phyloP scores from a whole-genome alignment of 92 coral and sea anemone genomes.

The Porites lobata region DNA sequence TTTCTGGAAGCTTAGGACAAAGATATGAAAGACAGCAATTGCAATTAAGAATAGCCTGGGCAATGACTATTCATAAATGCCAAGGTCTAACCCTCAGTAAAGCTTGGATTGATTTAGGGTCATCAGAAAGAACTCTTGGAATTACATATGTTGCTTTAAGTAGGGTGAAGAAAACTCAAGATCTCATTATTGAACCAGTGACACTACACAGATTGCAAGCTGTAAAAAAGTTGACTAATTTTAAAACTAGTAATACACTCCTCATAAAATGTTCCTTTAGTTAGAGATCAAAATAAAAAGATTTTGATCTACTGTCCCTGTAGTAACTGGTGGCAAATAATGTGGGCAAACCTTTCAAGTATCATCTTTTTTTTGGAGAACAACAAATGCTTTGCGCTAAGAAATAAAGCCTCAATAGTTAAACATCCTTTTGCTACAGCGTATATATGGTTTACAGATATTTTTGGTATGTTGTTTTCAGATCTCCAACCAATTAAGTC shows the following conservation, averaged over 20 bases:
- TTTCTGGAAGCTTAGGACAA: constrained; percentile 49
- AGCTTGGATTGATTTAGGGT: constrained; percentile 64
- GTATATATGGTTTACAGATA: not conserved
- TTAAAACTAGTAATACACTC: not conserved
- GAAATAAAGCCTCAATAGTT: not conserved
- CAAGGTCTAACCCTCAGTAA: constrained; percentile 64
- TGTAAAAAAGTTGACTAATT: constrained; percentile 32
- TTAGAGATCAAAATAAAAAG: constrained; percentile 17
- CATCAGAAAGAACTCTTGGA: constrained; percentile 60
- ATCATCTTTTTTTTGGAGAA: not conserved
- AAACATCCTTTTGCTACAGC: not conserved
- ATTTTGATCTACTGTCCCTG: constrained; percentile 17
- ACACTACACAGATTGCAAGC: constrained; percentile 42
- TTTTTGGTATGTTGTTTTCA: not conserved
- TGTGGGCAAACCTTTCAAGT: constrained; percentile 16
- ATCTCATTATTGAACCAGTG: constrained; percentile 48
- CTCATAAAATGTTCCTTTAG: constrained; percentile 9
- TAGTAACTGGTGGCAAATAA: constrained; percentile 19
- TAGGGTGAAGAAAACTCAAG: constrained; percentile 52
- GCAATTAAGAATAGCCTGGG: constrained; percentile 67
- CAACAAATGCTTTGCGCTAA: constrained; percentile 17
- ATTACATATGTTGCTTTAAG: constrained; percentile 69
- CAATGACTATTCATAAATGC: constrained; percentile 66
- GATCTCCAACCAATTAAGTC: constrained; percentile 30
- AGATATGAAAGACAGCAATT: constrained; percentile 62